phyloP scores from a whole-genome alignment of 2,113 vertebrate species.

The Orcinus orca region DNA sequence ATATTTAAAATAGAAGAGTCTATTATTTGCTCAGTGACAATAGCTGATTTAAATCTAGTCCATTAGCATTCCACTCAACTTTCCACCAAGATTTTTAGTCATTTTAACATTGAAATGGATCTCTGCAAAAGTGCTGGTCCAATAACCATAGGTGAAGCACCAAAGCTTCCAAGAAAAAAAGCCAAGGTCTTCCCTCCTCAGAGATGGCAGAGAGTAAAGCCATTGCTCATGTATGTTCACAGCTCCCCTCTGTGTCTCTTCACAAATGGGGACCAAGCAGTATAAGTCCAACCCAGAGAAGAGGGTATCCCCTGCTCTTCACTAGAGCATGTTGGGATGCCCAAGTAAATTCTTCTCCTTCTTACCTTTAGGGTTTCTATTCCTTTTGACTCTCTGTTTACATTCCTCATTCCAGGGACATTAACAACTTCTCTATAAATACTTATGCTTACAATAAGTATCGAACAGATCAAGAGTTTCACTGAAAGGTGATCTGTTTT shows the following conservation, averaged over 20 bases:
- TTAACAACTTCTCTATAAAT: constrained; percentile 32
- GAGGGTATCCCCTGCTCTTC: background rate
- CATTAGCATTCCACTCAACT: background rate
- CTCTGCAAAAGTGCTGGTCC: background rate
- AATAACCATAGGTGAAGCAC: background rate
- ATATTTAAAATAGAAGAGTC: background rate
- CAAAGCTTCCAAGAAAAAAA: background rate
- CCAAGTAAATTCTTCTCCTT: background rate
- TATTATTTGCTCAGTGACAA: background rate
- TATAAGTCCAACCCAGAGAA: background rate
- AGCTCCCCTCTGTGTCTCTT: background rate
- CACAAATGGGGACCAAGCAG: background rate
- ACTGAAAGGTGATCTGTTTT: constrained; percentile 15
- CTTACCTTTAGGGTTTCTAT: constrained; percentile 14
- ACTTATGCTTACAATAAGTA: background rate
- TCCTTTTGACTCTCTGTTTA: background rate
- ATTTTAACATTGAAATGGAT: background rate
- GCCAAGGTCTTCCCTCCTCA: background rate
- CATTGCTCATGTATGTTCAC: background rate
- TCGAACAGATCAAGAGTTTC: constrained; percentile 43
- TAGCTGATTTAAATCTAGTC: background rate
- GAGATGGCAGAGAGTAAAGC: background rate
- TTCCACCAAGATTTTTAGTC: background rate
- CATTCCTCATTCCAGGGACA: constrained; percentile 62
- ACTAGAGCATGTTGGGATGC: background rate